Evolutionary conservation across 2,888 invertebrate genomes (phyloP).

Genomic region (Euplexia lucipara): DNA sequence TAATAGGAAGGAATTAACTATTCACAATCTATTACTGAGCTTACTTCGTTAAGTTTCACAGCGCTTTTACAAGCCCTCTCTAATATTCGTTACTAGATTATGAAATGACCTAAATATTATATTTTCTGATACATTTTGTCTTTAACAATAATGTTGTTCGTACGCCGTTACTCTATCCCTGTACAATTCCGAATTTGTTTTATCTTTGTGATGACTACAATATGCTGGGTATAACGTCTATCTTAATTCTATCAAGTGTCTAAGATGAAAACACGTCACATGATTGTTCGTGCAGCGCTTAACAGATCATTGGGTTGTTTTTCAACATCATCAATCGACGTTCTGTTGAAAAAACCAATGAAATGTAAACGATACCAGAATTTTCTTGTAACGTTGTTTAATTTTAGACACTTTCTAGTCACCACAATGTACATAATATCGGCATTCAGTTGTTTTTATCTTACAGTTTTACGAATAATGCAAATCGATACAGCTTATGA

Average conservation of each 20-base stretch:
- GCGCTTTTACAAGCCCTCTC: slow-evolving; percentile 83
- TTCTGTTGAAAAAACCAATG: slow-evolving; percentile 45
- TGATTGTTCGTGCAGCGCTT: slow-evolving; percentile 19
- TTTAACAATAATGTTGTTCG: slow-evolving; percentile 70
- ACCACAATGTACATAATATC: slow-evolving; percentile 77
- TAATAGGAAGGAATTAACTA: slow-evolving; percentile 82
- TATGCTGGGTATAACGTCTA: slow-evolving; percentile 60
- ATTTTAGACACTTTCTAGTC: slow-evolving; percentile 70
- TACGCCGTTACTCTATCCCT: slow-evolving; percentile 86
- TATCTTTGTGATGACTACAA: slow-evolving; percentile 67
- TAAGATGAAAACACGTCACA: slow-evolving; percentile 32
- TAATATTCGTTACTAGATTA: slow-evolving; percentile 71
- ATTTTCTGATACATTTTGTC: slow-evolving; percentile 73
- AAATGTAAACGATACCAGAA: slow-evolving; percentile 37
- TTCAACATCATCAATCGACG: slow-evolving; percentile 16
- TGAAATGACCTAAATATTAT: slow-evolving; percentile 73
- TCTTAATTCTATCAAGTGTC: slow-evolving; percentile 56
- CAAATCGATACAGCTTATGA: slow-evolving; percentile 88
- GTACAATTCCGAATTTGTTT: slow-evolving; percentile 90
- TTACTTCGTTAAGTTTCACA: slow-evolving; percentile 83
- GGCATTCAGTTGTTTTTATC: slow-evolving; percentile 76
- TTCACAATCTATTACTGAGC: slow-evolving; percentile 86
- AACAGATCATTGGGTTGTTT: slow-evolving; percentile 40
- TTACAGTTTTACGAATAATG: slow-evolving; percentile 82
- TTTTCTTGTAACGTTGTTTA: slow-evolving; percentile 24